phyloP scores from a whole-genome alignment of 2,888 invertebrate genomes.

The Eledona agricola region DNA sequence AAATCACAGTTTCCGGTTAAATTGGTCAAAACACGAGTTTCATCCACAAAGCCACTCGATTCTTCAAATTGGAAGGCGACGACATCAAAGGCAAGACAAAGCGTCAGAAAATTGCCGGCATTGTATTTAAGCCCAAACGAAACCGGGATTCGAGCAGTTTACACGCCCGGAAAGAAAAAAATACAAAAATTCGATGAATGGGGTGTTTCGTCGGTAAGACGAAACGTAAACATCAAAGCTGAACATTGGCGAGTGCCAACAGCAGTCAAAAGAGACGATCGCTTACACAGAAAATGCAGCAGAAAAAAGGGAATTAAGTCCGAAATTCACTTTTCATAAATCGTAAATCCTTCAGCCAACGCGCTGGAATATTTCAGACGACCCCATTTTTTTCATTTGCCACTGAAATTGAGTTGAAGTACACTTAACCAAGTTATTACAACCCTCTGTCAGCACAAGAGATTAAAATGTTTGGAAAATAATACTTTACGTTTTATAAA shows the following conservation, averaged over 20 bases:
- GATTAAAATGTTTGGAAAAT: constrained; percentile 32
- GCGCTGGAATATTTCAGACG: constrained; percentile 3
- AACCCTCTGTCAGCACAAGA: constrained; percentile 26
- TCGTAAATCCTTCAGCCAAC: neutral
- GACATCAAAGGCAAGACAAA: constrained; percentile 1
- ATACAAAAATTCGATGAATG: neutral
- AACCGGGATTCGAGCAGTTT: constrained; percentile 1
- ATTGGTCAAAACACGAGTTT: neutral
- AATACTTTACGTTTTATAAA: constrained; percentile 56
- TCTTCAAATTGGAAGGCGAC: neutral
- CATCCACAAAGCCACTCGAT: neutral
- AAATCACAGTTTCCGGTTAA: too few species aligned
- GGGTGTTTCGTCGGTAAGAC: neutral
- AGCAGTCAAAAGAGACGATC: too few species aligned
- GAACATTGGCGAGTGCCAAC: too few species aligned
- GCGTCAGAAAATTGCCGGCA: constrained; percentile 2
- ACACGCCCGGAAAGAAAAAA: neutral
- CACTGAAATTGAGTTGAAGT: constrained; percentile 29
- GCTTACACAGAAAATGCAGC: neutral
- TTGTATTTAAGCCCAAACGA: constrained; percentile 3
- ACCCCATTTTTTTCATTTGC: constrained; percentile 8
- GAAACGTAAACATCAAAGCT: constrained; percentile 2
- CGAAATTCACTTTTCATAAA: neutral
- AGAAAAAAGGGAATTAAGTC: neutral
- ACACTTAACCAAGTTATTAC: constrained; percentile 30